Base-by-base conservation (phyloP, 2,797 vertebrate genomes). In the Trachurus trachurus region DNA sequence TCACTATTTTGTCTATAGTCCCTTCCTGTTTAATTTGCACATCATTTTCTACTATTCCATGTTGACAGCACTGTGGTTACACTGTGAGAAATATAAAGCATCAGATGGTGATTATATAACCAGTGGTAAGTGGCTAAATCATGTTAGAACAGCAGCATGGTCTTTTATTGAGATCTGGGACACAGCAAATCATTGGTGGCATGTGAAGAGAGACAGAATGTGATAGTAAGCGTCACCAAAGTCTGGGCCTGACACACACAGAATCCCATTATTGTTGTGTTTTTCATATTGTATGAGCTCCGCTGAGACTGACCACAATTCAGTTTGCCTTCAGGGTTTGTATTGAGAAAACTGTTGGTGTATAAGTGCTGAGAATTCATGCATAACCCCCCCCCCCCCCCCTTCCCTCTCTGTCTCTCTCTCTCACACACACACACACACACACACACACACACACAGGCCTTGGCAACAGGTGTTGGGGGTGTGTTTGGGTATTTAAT, bases 401-500 rank as follows among this genome's bases (percentile, higher is more conserved):
- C 26, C 26, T 26, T 26, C 26, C 26, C 3, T 26, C 26, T 34
- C 31, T 34, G 5, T 34, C 31, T 34, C 31, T 31, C 31, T 31
- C 31, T 53, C 31, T 12, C 44, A 12, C n/a, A 22, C 70, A 44
- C 37, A 19, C 29, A n/a, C 39, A 44, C 50, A 16, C 69, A 42
- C 34, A 19, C 45, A 16, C 31, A 37, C 65, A 12, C n/a, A 22
- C 70, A 44, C 37, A 19, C 29, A n/a, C 39, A 44, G 8, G 47
- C 47, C 47, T 49, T 49, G 47, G 47, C 47, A 49, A n/a, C 47
- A 49, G 47, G 47, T 94, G 94, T 79, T 83, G 88, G 80, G 80
- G 61, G 84, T 88, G 84, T 89, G 80, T 76, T 57, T 58, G 61
- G 73, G 74, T 78, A 40, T 81, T 79, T 92, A 87, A 91, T 86